Base-by-base conservation (phyloP, 2,888 invertebrate genomes). In the Eupithecia centaureata region DNA sequence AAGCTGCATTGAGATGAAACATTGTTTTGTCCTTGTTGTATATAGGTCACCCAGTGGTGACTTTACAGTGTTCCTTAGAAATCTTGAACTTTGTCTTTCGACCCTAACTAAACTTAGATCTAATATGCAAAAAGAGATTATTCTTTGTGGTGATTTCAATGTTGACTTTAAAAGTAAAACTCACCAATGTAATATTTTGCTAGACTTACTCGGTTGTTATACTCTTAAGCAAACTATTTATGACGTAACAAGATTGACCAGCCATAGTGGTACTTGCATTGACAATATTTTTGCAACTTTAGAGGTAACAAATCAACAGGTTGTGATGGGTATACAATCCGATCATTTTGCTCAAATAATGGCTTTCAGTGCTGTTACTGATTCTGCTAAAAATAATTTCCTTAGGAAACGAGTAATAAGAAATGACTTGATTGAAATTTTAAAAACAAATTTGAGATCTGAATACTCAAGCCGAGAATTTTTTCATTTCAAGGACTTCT, bases 241-340 rank as follows among this genome's bases (percentile, higher is more conserved):
- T 42, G 59, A 42, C n/a, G 28, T 59, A 28, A 59, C 59, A 15
- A 42, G 59, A 59, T n/a, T 59, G 27, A 42, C 59, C 8, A 42
- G 28, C 27, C 1, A 25, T 42, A 59, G 15, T 8, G 5, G 1
- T 7, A 27, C 59, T 15, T 59, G 59, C 38, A 59, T 59, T 59
- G 59, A 59, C 12, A 59, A 59, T 42, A 59, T 59, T 13, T 59
- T 59, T 10, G 2, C 59, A n/a, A 59, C 2, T 38, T 3, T 8
- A 28, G 59, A 59, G 0, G 59, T 42, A 27, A 12, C 18, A 28
- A n/a, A 59, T 42, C 1, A 38, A n/a, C 2, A 27, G 12, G 28
- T 59, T 27, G 8, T 59, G 5, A 59, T 25, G 27, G 59, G 59
- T 8, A 13, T 59, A 12, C 10, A 38, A n/a, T 59, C 59, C 3